Percentiles rank a stretch among this genome's conserved stretches.
These are phyloP conservation scores for Molorchus minor DNA, from an alignment of 2,888 invertebrate genomes.

Conservation along the genomic window DNA sequence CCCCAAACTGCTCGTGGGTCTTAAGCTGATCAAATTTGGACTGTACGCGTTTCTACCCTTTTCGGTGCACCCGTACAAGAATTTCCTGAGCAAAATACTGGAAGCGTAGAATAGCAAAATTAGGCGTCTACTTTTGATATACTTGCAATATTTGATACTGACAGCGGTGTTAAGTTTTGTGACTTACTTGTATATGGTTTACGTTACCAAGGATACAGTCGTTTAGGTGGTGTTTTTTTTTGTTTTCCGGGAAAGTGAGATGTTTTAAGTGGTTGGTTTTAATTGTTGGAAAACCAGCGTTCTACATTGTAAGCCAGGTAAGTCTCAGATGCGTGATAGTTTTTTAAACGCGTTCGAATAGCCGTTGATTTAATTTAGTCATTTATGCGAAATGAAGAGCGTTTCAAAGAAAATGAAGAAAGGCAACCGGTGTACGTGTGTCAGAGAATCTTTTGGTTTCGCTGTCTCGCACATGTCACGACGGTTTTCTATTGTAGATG, in stretches of 20 bases:
- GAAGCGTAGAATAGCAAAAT: slow-evolving; percentile 4
- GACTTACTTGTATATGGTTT: slow-evolving; percentile 21
- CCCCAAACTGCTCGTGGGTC: slow-evolving; percentile 1
- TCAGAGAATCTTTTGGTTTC: no score
- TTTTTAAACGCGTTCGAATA: no score
- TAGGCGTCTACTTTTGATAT: slow-evolving; percentile 13
- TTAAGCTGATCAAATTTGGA: slow-evolving; percentile 19
- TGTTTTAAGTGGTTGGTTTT: slow-evolving; percentile 1
- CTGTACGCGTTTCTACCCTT: slow-evolving; percentile 19
- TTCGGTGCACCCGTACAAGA: slow-evolving; percentile 7
- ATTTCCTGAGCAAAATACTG: slow-evolving; percentile 12
- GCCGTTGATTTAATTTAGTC: no score
- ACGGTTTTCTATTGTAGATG: no score
- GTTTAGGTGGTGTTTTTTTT: slow-evolving; percentile 3
- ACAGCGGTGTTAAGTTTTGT: slow-evolving; percentile 15
- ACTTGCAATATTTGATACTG: slow-evolving; percentile 14
- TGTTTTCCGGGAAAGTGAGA: slow-evolving; percentile 1
- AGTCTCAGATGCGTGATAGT: neutral
- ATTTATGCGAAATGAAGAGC: no score
- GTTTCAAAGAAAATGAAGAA: no score
- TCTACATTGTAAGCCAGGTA: slow-evolving; percentile 4
- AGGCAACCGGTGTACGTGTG: no score
- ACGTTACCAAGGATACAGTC: slow-evolving; percentile 10
- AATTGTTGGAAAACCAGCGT: slow-evolving; percentile 12
- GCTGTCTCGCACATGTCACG: no score